Evolutionary conservation across 2,888 invertebrate species (phyloP), one percentile per base, ranked within the genome.

Genomic region (Euproctis similis): DNA sequence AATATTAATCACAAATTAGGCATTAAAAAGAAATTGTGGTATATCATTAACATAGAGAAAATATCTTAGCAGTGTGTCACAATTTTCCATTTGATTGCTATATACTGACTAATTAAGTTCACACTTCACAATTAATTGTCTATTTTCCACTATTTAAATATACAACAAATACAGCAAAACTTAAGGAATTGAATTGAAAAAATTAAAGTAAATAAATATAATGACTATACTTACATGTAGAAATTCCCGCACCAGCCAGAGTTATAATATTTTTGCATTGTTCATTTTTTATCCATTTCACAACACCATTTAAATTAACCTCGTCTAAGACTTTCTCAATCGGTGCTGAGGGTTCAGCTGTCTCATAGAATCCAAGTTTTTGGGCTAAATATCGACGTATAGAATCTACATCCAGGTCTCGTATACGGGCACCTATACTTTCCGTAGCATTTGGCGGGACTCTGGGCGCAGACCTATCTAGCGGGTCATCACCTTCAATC

Each of bases 231-330:
- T 89, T 86, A 96, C 96, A 93, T 24, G 98, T 98, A 2, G 97
- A 97, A 59, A 98, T 96, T 27, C 98, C 98, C 47, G 98, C 98
- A 36, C 98, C 98, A 36, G 96, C 92, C 90, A 98, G 90, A 1
- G 96, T 96, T 32, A 98, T 91, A 31, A 98, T 89, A 53, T 95
- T 95, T 64, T 90, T 90, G 60, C 94, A 93, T 39, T 90, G 88
- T 20, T 88, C 88, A 34, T 87, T 88, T 48, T 91, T 88, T 42
- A 97, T 94, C 74, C 92, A 94, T 29, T 91, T 87, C 0, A 90
- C 90, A 28, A 97, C 81, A 1, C 93, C 94, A 47, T 93, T 91
- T 39, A 96, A 76, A 28, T 86, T 89, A 19, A 91, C 81, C 52
- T 92, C 90, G 13, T 89, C 87, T 28, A 95, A 78, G 26, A 93